Evolutionary conservation across 1,140 invertebrate species (phyloP), one percentile per base, ranked within the genome.

Genomic region (Nasonia vitripennis): DNA sequence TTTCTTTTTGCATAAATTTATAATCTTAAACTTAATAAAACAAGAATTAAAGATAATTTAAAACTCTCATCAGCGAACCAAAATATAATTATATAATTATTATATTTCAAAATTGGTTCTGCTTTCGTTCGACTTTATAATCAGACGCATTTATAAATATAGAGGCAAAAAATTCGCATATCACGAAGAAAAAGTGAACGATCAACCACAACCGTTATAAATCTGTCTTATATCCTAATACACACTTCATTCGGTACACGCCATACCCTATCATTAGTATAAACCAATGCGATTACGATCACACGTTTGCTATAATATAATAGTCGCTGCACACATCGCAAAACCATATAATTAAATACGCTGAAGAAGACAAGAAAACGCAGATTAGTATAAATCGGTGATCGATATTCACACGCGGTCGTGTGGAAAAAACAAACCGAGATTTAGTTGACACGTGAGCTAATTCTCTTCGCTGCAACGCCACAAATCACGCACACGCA

Each of bases 11-110:
- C 71, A 37, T 74, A 74, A 34, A 74, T 11, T 74, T 74, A 37
- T 27, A 74, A 74, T 74, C 14, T 31, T 41, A 74, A 74, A 74
- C 71, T 37, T 12, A 74, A 74, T 74, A 3, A 41, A 34, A 70
- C 5, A 27, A 6, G 68, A 70, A 70, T 27, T 31, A 70, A 70
- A 23, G 68, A 70, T 12, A 12, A 27, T 11, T 70, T 70, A 2
- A 70, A 27, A 70, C 68, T 31, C n/a, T 27, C 27, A 27, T 27
- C 20, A 17, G n/a, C 14, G 9, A 68, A 51, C 2, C 27, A 27
- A 27, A 10, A 14, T 14, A 6, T 5, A 27, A 55, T 55, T 2
- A 55, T 55, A 55, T 17, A 17, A 70, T 14, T 27, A 70, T 70
- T 2, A 70, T 70, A 17, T 70, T 11, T 27, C 7, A 7, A 70